A percentile compares a stretch with the other conserved stretches of the same genome.
Evolutionary conservation across 2,113 vertebrate species (phyloP).

Genomic region (Pachyramphus minor): DNA sequence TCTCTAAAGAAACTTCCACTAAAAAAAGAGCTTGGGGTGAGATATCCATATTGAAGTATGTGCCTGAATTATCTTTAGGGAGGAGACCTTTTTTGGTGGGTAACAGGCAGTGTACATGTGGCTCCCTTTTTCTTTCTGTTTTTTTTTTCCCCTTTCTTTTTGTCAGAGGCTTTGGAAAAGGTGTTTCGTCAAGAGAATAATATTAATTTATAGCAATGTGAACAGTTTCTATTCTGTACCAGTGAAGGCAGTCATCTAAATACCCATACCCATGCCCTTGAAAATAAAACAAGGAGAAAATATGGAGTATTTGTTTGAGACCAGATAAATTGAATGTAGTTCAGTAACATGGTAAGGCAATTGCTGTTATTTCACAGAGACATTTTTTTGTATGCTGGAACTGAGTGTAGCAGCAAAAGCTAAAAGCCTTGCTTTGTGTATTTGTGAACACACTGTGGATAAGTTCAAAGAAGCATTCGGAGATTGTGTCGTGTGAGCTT

Average conservation of each 20-base stretch:
- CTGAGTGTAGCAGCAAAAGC: background rate
- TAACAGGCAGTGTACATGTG: background rate
- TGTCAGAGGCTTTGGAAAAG: slow-evolving; percentile 46
- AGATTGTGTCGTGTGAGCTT: background rate
- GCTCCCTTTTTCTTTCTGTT: background rate
- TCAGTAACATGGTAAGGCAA: slow-evolving; percentile 3
- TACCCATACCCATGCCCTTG: slow-evolving; percentile 52
- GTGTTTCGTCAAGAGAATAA: slow-evolving; percentile 37
- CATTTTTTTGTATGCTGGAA: background rate
- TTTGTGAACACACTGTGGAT: background rate
- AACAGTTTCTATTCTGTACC: slow-evolving; percentile 34
- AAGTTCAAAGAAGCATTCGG: slow-evolving; percentile 1
- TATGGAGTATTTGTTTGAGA: slow-evolving; percentile 27
- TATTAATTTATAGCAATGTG: slow-evolving; percentile 43
- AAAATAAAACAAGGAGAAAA: slow-evolving; percentile 67
- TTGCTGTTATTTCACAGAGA: background rate
- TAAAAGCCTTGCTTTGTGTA: background rate
- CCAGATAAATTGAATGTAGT: slow-evolving; percentile 36
- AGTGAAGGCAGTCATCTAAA: slow-evolving; percentile 67
- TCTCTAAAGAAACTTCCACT: slow-evolving; percentile 46
- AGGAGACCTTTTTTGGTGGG: slow-evolving; percentile 25
- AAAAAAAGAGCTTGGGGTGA: slow-evolving; percentile 37
- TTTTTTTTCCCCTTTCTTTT: background rate
- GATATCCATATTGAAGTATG: slow-evolving; percentile 12
- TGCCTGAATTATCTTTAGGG: slow-evolving; percentile 21